These are phyloP conservation scores for Fringilla coelebs DNA, from an alignment of 2,797 vertebrate genomes.

Conservation along the genomic window DNA sequence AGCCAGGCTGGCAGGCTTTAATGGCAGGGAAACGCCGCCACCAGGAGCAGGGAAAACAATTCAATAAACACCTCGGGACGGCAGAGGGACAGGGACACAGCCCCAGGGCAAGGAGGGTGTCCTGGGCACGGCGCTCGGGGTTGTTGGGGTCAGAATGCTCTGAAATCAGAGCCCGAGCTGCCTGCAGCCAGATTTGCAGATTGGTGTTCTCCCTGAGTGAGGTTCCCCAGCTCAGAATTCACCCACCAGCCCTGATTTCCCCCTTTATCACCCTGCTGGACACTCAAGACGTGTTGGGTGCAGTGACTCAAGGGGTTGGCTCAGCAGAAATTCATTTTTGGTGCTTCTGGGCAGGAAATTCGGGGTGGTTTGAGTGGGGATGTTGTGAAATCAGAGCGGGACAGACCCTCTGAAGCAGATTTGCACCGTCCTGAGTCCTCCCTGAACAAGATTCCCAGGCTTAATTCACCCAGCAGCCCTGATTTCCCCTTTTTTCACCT, in stretches of 20 bases:
- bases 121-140: not conserved
- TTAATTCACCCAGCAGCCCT: not conserved
- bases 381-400: not conserved
- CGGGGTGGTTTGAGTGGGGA: not conserved
- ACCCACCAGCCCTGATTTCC: not conserved
- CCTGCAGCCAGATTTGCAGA: fast-evolving
- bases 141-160: not conserved
- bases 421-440: not conserved
- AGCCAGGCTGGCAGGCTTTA: conserved; percentile 75
- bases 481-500: not conserved
- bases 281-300: not conserved
- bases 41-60: conserved; percentile 72
- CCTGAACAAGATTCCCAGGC: not conserved
- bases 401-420: not conserved
- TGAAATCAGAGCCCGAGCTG: not conserved
- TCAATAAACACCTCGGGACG: conserved; percentile 72
- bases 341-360: not conserved
- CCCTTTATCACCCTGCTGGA: not conserved
- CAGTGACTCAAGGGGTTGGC: too few relatives aligned
- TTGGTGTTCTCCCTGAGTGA: fast-evolving
- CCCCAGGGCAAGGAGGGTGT: not conserved
- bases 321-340: not conserved
- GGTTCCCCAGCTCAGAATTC: not conserved
- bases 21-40: conserved; percentile 71
- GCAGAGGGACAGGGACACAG: not conserved